Percentiles rank a stretch among this genome's conserved stretches.
Evolutionary conservation across 2,113 vertebrate species (phyloP).

Genomic region (Anser brachyrhynchus): DNA sequence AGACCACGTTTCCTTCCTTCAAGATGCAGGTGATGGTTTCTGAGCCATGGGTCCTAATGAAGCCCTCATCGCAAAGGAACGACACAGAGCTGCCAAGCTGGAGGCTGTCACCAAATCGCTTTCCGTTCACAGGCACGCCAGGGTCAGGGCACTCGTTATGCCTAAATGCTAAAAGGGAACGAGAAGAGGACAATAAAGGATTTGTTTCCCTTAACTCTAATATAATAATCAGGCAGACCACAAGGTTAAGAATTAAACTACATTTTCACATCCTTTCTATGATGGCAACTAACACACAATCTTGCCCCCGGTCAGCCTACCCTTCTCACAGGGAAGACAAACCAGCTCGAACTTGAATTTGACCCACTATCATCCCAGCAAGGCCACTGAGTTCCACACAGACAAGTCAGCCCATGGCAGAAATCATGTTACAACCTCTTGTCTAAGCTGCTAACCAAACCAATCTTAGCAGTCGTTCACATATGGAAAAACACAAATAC

Average conservation of each 20-base stretch:
- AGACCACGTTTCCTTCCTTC: conserved; percentile 96
- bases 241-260: background rate
- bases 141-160: conserved; percentile 98
- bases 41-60: conserved; percentile 93
- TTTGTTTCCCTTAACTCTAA: fast-evolving
- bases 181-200: background rate
- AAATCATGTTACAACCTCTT: background rate
- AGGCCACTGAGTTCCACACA: background rate
- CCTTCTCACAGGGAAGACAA: background rate
- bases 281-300: fast-evolving
- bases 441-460: background rate
- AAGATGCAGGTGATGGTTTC: conserved; percentile 94
- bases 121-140: conserved; percentile 93
- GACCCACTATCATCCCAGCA: background rate
- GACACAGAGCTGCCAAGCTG: conserved; percentile 97
- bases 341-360: fast-evolving
- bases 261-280: background rate
- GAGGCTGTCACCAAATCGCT: conserved; percentile 93
- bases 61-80: conserved; percentile 96
- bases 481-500: fast-evolving
- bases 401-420: background rate
- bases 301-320: background rate
- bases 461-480: fast-evolving
- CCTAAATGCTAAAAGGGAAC: conserved; percentile 83
- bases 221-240: fast-evolving